These are phyloP conservation scores for Venturia canescens DNA, from an alignment of 1,140 invertebrate species.

Conservation along the genomic window DNA sequence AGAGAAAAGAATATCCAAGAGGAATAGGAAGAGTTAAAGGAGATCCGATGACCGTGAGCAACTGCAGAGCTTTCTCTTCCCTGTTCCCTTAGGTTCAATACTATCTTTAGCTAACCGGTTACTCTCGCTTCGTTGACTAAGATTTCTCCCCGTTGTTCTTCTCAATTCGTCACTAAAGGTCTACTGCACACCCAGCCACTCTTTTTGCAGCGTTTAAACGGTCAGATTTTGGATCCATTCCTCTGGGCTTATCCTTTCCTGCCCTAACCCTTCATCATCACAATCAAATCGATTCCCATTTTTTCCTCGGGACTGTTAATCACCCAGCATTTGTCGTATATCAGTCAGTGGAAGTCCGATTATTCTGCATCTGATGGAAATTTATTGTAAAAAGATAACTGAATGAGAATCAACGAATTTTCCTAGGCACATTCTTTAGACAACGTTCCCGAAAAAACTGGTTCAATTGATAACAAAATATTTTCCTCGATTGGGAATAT, in stretches of 20 bases:
- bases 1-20: constrained; percentile 26
- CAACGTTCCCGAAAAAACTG: too few species aligned
- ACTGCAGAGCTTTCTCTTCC: constrained; percentile 22
- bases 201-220: not conserved
- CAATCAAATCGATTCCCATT: not conserved
- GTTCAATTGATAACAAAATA: too few species aligned
- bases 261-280: not conserved
- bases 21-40: constrained; percentile 35
- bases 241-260: constrained; percentile 12
- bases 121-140: constrained; percentile 7
- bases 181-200: not conserved
- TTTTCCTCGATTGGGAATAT: too few species aligned
- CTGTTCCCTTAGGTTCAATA: constrained; percentile 38
- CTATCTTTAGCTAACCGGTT: constrained; percentile 39
- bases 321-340: not conserved
- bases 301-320: not conserved
- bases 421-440: too few species aligned
- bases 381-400: not conserved
- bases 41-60: constrained; percentile 15
- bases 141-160: constrained; percentile 21
- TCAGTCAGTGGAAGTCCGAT: not conserved
- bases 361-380: not conserved
- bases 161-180: constrained; percentile 21
- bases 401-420: too few species aligned
- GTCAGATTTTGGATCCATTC: constrained; percentile 23